Evolutionary conservation across 2,113 vertebrate genomes (phyloP).

Genomic region (Recurvirostra avosetta): DNA sequence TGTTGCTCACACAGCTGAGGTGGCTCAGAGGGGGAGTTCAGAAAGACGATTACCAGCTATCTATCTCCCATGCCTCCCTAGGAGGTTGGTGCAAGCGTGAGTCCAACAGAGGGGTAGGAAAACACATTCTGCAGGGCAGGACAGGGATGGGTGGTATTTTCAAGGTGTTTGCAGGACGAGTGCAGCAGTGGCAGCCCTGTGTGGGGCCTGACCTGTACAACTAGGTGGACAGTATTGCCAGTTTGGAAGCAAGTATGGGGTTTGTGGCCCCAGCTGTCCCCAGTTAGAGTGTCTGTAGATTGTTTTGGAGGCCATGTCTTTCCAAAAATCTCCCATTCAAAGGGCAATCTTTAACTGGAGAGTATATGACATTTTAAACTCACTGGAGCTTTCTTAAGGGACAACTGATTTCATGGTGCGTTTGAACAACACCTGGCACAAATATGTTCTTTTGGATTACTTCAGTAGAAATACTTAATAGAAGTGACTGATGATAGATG

Average conservation of each 20-base stretch:
- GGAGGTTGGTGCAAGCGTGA: background rate
- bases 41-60: background rate
- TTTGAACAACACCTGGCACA: background rate
- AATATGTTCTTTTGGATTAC: background rate
- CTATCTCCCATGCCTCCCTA: background rate
- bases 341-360: background rate
- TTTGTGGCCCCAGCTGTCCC: background rate
- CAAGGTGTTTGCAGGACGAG: background rate
- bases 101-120: too few species aligned
- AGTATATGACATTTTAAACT: background rate
- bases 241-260: background rate
- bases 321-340: background rate
- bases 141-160: background rate
- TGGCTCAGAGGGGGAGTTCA: background rate
- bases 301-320: background rate
- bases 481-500: background rate
- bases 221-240: too few species aligned
- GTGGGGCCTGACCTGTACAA: background rate
- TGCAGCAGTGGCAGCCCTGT: background rate
- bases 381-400: background rate
- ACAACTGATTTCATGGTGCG: background rate
- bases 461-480: background rate
- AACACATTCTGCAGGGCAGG: fast-evolving
- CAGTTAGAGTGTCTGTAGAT: background rate
- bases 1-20: background rate